These are phyloP conservation scores for Oceanodroma leucorhoa DNA, from an alignment of 2,797 vertebrate genomes.

Conservation along the genomic window DNA sequence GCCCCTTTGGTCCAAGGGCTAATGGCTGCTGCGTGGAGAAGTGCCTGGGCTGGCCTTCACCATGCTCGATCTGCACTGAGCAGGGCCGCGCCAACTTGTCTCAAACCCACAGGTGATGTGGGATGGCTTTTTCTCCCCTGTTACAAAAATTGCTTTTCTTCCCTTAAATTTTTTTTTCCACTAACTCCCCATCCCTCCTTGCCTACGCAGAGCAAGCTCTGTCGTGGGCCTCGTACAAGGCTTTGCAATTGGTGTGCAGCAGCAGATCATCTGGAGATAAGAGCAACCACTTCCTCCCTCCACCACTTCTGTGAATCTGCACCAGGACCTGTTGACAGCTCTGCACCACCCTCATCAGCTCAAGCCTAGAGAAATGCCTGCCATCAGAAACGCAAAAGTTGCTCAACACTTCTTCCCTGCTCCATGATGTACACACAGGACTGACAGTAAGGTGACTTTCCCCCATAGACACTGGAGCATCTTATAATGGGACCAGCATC, in stretches of 20 bases:
- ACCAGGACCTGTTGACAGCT: background rate
- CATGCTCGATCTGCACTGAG: rapidly evolving
- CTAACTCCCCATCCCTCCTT: background rate
- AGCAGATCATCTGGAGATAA: background rate
- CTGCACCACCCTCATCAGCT: background rate
- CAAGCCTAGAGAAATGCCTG: background rate
- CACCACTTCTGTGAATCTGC: background rate
- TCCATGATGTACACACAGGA: rapidly evolving
- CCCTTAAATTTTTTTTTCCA: background rate
- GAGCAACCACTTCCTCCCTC: slow-evolving; percentile 54
- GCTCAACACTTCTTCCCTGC: background rate
- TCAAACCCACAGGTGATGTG: background rate
- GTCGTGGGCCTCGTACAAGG: background rate
- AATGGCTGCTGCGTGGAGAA: background rate
- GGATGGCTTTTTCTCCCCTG: rapidly evolving
- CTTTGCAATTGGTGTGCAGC: background rate
- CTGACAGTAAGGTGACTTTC: background rate
- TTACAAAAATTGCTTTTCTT: background rate
- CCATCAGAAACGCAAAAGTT: background rate
- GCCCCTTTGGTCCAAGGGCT: background rate
- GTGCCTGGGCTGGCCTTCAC: background rate
- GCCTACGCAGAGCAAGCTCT: background rate
- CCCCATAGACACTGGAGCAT: background rate
- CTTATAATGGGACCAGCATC: background rate
- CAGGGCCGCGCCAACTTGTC: rapidly evolving